phyloP scores from a whole-genome alignment of 1,140 invertebrate species.

The Ostrea edulis region DNA sequence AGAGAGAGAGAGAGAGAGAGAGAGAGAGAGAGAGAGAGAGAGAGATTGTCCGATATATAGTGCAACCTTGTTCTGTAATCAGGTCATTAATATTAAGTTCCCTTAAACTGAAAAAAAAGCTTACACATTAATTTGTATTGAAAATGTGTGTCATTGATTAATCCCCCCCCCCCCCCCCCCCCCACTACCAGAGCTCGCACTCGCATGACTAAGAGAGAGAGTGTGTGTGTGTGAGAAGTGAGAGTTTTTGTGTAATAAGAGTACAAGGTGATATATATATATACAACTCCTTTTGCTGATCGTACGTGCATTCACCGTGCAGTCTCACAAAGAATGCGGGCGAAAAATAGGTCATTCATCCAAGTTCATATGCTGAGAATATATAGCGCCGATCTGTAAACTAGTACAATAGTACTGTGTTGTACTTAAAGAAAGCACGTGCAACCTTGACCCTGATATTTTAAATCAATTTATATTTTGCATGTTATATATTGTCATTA shows the following conservation, averaged over 20 bases:
- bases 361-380: no score
- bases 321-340: not conserved
- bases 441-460: no score
- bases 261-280: not conserved
- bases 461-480: no score
- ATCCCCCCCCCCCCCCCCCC: not conserved
- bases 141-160: no score
- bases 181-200: no score
- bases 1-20: not conserved
- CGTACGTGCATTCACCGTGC: not conserved
- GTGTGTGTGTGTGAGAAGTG: not conserved
- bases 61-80: not conserved
- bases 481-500: no score
- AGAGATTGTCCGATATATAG: not conserved
- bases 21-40: not conserved
- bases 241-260: not conserved
- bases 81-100: no score
- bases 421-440: no score
- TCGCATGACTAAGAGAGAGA: not conserved
- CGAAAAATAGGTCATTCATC: not conserved
- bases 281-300: not conserved
- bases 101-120: no score
- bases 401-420: no score
- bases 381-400: no score
- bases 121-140: no score